Evolutionary conservation across 37 sponge, comb jelly and placozoan genomes (phyloP), one percentile per base, ranked within the genome.

Genomic region (Ephydatia muelleri): DNA sequence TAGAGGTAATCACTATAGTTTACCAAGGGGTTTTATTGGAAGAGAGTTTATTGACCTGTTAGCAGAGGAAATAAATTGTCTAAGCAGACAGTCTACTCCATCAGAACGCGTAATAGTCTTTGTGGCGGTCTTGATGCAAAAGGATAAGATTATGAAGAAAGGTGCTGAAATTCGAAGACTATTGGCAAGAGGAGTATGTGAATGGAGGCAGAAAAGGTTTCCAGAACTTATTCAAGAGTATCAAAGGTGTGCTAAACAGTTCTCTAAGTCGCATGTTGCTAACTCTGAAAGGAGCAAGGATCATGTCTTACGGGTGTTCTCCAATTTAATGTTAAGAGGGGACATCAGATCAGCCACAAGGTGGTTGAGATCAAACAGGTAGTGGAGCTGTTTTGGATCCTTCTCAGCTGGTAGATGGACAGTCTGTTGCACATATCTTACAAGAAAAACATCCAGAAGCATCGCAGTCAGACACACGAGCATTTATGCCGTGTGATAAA

Each of bases 401-500:
- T 3, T 39, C 33, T 21, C 13, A 64, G 34, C 30, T 25, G 22
- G 29, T 79, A 30, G 2, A 79, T 64, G 40, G 68, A 32, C 25
- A 67, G 36, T 28, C 65, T n/a, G 67, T 57, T 16, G 27, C 57
- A 12, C 65, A 79, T n/a, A 34, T 79, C 13, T 65, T 79, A 30
- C 48, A 79, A 49, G 80, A 79, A 66, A 64, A 79, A 65, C 80
- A 79, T 34, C 80, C 80, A 28, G 34, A 79, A 12, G 65, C 80
- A 14, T 43, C 43, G 6, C 43, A 43, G 43, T 43, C 43, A 43
- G 43, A 6, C 43, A 43, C 43, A 43, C 43, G 43, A 43, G 80
- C 80, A 67, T 79, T 71, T 36, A 4, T 68, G 34, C 28, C 72
- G 31, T 70, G 72, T 70, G 82, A 82, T 82, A 47, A 37, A 21